Percentiles rank a stretch among this genome's conserved stretches.
Evolutionary conservation across 2,797 vertebrate genomes (phyloP).

Genomic region (Cossypha polioptera): DNA sequence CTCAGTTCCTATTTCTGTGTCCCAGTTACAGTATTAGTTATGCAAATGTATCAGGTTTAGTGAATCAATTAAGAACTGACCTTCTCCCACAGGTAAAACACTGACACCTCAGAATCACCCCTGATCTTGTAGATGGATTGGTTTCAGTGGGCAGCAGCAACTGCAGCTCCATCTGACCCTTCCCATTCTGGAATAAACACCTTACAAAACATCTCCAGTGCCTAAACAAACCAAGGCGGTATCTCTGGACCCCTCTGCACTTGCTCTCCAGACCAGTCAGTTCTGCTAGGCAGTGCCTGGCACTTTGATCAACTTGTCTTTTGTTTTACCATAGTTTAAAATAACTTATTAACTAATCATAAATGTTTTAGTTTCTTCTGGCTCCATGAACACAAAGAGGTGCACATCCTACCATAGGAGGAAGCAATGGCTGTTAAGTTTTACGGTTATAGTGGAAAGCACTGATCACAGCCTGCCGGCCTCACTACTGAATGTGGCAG

Average conservation of each 20-base stretch:
- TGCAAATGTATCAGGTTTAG: neutral
- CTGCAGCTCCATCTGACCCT: neutral
- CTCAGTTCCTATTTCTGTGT: neutral
- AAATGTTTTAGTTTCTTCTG: neutral
- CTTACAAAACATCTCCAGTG: neutral
- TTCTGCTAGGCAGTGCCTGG: neutral
- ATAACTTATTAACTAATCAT: neutral
- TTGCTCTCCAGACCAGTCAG: neutral
- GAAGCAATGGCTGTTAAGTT: slow-evolving; percentile 84
- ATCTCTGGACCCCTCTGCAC: neutral
- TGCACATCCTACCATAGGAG: slow-evolving; percentile 85
- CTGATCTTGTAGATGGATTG: neutral
- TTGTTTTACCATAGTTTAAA: neutral
- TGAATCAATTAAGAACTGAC: neutral
- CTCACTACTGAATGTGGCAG: neutral
- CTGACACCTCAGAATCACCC: neutral
- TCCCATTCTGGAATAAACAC: neutral
- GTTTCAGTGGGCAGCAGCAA: neutral
- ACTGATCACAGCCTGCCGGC: neutral
- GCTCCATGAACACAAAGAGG: neutral
- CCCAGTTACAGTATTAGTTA: neutral
- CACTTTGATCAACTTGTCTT: neutral
- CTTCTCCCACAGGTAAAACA: neutral
- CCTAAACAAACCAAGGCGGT: neutral
- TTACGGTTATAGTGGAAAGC: slow-evolving; percentile 28